phyloP scores from a whole-genome alignment of 2,888 invertebrate species.

The Himalopsyche japonica region DNA sequence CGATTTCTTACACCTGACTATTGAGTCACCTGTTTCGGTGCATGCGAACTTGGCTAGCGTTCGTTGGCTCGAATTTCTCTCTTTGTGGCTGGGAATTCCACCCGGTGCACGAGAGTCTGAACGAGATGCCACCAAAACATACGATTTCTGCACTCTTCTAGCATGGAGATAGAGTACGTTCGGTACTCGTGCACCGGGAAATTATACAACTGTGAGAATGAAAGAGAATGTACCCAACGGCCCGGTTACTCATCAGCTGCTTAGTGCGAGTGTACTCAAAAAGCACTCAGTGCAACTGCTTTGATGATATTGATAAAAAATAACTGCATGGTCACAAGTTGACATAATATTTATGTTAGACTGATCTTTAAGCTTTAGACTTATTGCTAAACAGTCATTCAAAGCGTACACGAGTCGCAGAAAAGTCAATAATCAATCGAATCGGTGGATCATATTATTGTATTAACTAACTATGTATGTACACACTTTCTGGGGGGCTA shows the following conservation, averaged over 20 bases:
- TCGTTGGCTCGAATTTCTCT: neutral
- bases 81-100: neutral
- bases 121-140: neutral
- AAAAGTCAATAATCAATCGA: too few relatives aligned
- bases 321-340: neutral
- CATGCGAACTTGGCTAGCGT: constrained; percentile 41
- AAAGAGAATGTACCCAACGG: neutral
- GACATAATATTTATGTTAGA: neutral
- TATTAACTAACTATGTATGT: too few relatives aligned
- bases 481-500: too few relatives aligned
- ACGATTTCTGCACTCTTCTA: constrained; percentile 5
- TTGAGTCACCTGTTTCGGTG: constrained; percentile 37
- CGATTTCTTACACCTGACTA: neutral
- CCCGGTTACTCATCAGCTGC: constrained; percentile 1
- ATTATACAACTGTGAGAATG: neutral
- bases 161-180: neutral
- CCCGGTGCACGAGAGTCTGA: neutral
- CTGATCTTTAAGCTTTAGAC: too few relatives aligned
- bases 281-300: neutral
- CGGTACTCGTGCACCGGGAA: constrained; percentile 37
- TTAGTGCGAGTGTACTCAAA: constrained; percentile 21
- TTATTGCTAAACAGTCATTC: neutral
- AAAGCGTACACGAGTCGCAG: neutral
- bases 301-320: neutral
- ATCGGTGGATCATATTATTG: too few relatives aligned